Evolutionary conservation across 2,113 vertebrate genomes (phyloP).

Genomic region (Pachypanchax playfairii): DNA sequence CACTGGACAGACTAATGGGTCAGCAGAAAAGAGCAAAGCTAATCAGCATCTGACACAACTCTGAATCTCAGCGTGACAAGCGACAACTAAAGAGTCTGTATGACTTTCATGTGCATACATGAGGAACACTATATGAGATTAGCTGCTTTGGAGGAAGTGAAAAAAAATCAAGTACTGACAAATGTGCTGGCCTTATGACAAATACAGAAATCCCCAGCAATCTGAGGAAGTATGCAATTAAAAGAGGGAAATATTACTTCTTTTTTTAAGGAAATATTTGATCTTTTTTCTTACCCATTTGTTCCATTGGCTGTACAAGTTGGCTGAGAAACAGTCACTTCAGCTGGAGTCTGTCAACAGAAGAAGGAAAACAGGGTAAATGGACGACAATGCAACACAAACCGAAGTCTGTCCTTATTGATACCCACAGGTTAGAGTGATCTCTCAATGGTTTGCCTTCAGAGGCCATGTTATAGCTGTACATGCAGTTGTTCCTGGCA

Average conservation of each 20-base stretch:
- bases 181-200: conserved; percentile 9
- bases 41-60: conserved; percentile 13
- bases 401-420: conserved; percentile 38
- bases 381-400: conserved; percentile 44
- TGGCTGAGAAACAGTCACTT: conserved; percentile 89
- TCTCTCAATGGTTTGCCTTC: conserved; percentile 49
- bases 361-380: conserved; percentile 58
- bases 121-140: background rate
- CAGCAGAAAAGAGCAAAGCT: background rate
- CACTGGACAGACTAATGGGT: background rate
- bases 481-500: conserved; percentile 54
- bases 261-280: conserved; percentile 9
- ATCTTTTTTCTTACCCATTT: conserved; percentile 83
- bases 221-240: conserved; percentile 48
- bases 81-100: background rate
- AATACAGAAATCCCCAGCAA: conserved; percentile 37
- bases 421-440: conserved; percentile 39
- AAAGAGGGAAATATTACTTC: conserved; percentile 67
- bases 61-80: conserved; percentile 1
- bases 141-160: conserved; percentile 46
- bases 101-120: background rate
- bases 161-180: conserved; percentile 39
- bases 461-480: conserved; percentile 43
- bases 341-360: conserved; percentile 84
- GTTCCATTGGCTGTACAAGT: conserved; percentile 84